Evolutionary conservation across 2,113 vertebrate genomes (phyloP).

Genomic region (Sinocyclocheilus anshuiensis): DNA sequence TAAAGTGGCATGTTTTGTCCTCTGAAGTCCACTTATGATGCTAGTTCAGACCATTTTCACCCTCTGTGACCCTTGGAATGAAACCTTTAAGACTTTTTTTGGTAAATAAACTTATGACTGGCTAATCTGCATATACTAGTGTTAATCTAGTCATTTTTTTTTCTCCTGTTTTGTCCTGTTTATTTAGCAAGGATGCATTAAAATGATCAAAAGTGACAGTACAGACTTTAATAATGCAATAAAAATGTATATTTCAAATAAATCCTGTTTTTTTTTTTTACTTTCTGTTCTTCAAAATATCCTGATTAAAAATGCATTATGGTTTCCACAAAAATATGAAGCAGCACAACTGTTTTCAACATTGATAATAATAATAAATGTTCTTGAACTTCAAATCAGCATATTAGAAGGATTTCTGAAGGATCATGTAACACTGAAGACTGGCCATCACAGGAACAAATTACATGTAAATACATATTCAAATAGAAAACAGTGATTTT

Average conservation of each 20-base stretch:
- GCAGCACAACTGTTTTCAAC: too few species aligned
- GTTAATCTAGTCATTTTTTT: not conserved
- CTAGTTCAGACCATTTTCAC: not conserved
- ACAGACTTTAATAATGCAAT: not conserved
- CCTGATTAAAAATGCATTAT: not conserved
- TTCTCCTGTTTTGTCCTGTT: too few species aligned
- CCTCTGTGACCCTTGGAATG: not conserved
- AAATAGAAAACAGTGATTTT: too few species aligned
- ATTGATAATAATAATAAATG: too few species aligned
- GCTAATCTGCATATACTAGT: not conserved
- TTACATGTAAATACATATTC: too few species aligned
- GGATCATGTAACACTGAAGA: not conserved
- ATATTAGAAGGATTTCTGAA: not conserved
- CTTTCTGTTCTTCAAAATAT: not conserved
- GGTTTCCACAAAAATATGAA: not conserved
- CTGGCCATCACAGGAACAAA: too few species aligned
- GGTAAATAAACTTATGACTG: not conserved
- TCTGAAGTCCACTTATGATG: not conserved
- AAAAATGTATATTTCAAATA: not conserved
- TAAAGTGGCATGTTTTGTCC: not conserved
- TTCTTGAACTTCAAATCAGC: not conserved
- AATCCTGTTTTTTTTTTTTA: too few species aligned
- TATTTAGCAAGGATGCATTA: not conserved
- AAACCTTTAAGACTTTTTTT: not conserved
- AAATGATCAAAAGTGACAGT: not conserved